Percentiles rank a stretch among this genome's conserved stretches.
Conservation (phyloP, 2,113 vertebrate genomes). For the Cichladusa arquata region DNA sequence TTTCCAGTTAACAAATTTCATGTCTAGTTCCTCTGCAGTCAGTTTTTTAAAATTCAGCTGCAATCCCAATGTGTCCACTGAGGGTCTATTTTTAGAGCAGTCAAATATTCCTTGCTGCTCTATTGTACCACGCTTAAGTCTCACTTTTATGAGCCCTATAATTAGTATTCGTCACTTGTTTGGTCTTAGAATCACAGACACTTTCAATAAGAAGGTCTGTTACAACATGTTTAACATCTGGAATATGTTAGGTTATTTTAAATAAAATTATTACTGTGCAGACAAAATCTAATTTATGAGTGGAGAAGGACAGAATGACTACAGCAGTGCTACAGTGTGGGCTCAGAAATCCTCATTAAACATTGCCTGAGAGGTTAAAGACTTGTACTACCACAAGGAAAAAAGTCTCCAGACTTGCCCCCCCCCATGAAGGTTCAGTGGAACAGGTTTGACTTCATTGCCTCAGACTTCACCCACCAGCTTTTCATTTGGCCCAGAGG, state of each 20-base stretch:
- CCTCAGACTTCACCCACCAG: neutral
- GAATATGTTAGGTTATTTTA: neutral
- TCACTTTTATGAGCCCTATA: neutral
- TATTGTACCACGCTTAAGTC: neutral
- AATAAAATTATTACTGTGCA: neutral
- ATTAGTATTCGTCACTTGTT: neutral
- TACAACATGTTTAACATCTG: conserved; percentile 14
- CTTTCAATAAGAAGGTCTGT: conserved; percentile 1
- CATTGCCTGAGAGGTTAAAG: neutral
- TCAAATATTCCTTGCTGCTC: neutral
- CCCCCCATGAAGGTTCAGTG: neutral
- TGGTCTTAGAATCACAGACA: neutral
- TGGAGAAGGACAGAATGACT: neutral
- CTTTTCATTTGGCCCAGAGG: neutral
- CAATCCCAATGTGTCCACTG: neutral
- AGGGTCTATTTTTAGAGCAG: conserved; percentile 41
- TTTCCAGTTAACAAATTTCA: neutral
- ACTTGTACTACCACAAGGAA: neutral
- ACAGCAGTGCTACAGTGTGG: neutral
- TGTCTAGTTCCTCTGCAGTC: neutral
- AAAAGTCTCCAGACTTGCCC: neutral
- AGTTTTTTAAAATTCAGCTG: conserved; percentile 42
- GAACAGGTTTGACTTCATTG: conserved; percentile 49
- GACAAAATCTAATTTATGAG: neutral
- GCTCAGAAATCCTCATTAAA: neutral